Base-by-base conservation (phyloP, 2,888 invertebrate genomes). In the Platycheirus rosarum region DNA sequence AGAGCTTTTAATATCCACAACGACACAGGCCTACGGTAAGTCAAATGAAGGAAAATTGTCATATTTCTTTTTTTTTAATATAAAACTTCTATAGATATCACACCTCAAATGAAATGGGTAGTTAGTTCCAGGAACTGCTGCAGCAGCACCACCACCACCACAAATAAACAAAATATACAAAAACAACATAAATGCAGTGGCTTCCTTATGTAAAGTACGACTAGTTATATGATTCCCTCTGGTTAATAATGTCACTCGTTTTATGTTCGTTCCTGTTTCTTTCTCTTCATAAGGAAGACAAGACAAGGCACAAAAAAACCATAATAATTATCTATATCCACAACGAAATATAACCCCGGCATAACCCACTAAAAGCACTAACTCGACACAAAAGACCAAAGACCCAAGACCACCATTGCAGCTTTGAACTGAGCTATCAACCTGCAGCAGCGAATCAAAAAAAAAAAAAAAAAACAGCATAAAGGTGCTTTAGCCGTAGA, bases 291-390 rank as follows among this genome's bases (percentile, higher is more conserved):
- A 60, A 60, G 11, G 16, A 40, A 42, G 14, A 26, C 6, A 40
- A 48, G 37, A 37, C n/a, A n/a, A n/a, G n/a, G n/a, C n/a, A n/a
- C n/a, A 55, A 23, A 55, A 40, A 44, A 23, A 9, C 40, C 40
- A 77, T 77, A 77, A 77, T 77, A 77, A 77, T 65, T 65, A 71
- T 77, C 65, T 32, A 51, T 32, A 66, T 69, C 57, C 46, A 65
- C 60, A 71, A 29, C 42, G 65, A 32, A 70, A 70, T 55, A 51
- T 42, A 63, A 77, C 60, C 66, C 68, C 49, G 46, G 60, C 68
- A 55, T 69, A 69, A 49, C 69, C 62, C 53, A 60, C 68, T 68
- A 40, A 63, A 63, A 70, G 26, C 40, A 26, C 49, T 53, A 63
- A 69, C 69, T 46, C 23, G 51, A 68, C 60, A 60, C 63, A 68